Base-by-base conservation (phyloP, 2,113 vertebrate genomes). In the Okapia johnstoni region DNA sequence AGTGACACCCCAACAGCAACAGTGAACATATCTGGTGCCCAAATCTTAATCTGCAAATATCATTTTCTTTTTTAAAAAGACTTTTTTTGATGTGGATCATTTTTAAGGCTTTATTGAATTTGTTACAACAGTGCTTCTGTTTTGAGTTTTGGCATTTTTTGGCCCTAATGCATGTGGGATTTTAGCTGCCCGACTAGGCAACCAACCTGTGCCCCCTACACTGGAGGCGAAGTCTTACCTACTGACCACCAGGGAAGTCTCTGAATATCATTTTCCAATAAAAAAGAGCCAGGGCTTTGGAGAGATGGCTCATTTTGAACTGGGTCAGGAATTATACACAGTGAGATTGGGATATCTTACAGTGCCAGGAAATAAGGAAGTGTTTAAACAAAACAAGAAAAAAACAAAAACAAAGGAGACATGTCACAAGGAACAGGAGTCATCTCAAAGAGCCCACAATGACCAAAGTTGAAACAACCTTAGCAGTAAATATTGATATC, bases 21-120 rank as follows among this genome's bases (percentile, higher is more conserved):
- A 46, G 14, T 54, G 54, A 92, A 70, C n/a, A 58, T 7, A 21
- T 26, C 55, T 48, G 15, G 28, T 19, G 43, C 54, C 36, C 25
- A 83, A 54, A 83, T 81, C 54, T 76, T 87, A 19, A 48, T 83
- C 88, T 83, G 88, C 58, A 84, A 90, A 61, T 33, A 61, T 30
- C 5, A 2, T 25, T 85, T 21, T 81, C 48, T 76, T 76, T 43
- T 26, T 43, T 26, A 43, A 43, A 43, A 76, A 76, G 23, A 43
- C 23, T 6, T 73, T 12, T 40, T 73, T 13, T 73, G 36, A 23
- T 40, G 10, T 73, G 19, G n/a, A 40, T 10, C n/a, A 73, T 73
- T 73, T 55, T 73, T 46, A 46, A 46, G 46, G 7, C 46, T 46
- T 46, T 46, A 46, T 46, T 46, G 46, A 46, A 46, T 46, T 46